These are phyloP conservation scores for Ormyrus nitidulus DNA, from an alignment of 2,888 invertebrate species.

Conservation along the genomic window DNA sequence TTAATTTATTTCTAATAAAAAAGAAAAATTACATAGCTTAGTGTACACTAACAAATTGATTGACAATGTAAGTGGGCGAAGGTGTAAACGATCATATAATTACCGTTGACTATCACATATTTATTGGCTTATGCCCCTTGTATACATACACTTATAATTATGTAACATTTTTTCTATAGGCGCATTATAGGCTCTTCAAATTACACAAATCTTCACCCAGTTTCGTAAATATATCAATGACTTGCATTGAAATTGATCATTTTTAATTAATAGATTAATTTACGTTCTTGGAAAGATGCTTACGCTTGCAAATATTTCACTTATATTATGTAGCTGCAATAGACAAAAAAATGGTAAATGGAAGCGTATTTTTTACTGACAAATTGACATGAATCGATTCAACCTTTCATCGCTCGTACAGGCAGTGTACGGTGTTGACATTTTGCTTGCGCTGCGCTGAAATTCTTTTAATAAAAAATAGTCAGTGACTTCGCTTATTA, in stretches of 20 bases:
- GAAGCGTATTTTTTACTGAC: slow-evolving; percentile 29
- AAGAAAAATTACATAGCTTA: slow-evolving; percentile 66
- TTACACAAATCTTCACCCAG: slow-evolving; percentile 44
- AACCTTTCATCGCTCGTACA: slow-evolving; percentile 2
- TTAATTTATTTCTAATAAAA: slow-evolving; percentile 68
- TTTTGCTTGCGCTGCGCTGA: slow-evolving; percentile 11
- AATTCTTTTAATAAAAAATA: slow-evolving; percentile 13
- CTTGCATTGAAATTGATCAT: too few species aligned
- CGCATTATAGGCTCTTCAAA: slow-evolving; percentile 33
- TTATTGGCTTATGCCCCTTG: slow-evolving; percentile 61
- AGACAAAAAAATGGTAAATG: slow-evolving; percentile 28
- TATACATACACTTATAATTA: slow-evolving; percentile 53
- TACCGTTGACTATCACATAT: slow-evolving; percentile 70
- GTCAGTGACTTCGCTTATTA: background rate
- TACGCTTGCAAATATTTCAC: background rate
- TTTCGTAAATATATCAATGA: slow-evolving; percentile 2
- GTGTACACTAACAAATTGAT: slow-evolving; percentile 60
- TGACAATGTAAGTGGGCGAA: slow-evolving; percentile 64
- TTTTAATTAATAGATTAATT: too few species aligned
- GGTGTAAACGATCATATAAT: slow-evolving; percentile 66
- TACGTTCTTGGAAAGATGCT: too few species aligned
- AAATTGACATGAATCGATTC: slow-evolving; percentile 19
- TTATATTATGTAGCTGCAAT: slow-evolving; percentile 17
- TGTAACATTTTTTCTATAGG: slow-evolving; percentile 50
- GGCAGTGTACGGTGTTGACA: slow-evolving; percentile 30